A percentile compares a stretch with the other conserved stretches of the same genome.
Evolutionary conservation across 2,113 vertebrate species (phyloP).

Genomic region (Hemibagrus wyckioides): DNA sequence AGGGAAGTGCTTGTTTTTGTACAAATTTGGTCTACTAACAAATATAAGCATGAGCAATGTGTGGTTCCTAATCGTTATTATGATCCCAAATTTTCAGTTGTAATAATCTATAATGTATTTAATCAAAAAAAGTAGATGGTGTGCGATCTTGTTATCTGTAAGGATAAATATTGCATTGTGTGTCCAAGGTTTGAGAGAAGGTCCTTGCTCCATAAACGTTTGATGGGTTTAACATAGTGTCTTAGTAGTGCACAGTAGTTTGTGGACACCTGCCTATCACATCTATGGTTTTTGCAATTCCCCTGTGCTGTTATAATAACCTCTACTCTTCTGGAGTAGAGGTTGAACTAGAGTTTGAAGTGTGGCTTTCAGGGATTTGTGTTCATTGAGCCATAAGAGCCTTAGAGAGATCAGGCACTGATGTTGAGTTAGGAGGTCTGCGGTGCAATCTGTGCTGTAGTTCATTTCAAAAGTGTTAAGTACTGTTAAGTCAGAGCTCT

Average conservation of each 20-base stretch:
- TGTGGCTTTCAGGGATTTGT: neutral
- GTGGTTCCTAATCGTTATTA: neutral
- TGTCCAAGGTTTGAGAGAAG: neutral
- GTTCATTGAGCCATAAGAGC: neutral
- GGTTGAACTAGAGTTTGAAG: neutral
- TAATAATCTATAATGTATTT: neutral
- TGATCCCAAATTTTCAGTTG: neutral
- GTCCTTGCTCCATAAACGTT: neutral
- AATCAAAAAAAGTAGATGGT: neutral
- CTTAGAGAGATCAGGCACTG: neutral
- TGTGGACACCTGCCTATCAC: neutral
- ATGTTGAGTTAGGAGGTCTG: neutral
- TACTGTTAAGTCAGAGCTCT: neutral
- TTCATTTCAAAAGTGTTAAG: neutral
- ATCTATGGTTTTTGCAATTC: neutral
- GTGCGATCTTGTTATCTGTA: neutral
- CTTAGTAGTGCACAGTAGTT: neutral
- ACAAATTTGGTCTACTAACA: neutral
- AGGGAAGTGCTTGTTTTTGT: neutral
- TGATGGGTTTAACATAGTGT: neutral
- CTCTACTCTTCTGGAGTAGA: neutral
- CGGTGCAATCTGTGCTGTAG: neutral
- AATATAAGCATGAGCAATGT: neutral
- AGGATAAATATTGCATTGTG: neutral
- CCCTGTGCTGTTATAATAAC: neutral